Evolutionary conservation across 2,797 vertebrate genomes (phyloP).

Genomic region (Gobio occitaniae): DNA sequence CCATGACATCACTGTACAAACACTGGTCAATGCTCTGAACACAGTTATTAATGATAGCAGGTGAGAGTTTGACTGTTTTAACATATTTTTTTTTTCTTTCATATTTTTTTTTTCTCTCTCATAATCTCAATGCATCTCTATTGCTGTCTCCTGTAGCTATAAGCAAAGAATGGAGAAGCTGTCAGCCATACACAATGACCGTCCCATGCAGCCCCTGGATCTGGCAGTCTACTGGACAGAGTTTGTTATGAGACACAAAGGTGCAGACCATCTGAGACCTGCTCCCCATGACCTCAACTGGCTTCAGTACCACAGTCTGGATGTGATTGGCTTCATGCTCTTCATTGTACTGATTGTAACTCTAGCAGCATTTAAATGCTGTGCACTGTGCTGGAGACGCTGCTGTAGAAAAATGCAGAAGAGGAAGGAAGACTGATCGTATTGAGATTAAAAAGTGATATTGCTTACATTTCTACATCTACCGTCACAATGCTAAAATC

Average conservation of each 20-base stretch:
- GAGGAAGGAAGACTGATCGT: slow-evolving; percentile 71
- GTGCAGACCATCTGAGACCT: slow-evolving; percentile 85
- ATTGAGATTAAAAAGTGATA: not conserved
- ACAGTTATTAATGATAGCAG: slow-evolving; percentile 85
- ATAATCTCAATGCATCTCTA: not conserved
- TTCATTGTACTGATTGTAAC: slow-evolving; percentile 64
- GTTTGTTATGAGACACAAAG: slow-evolving; percentile 93
- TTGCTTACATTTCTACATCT: not conserved
- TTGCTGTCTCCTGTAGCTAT: slow-evolving; percentile 77
- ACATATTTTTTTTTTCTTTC: not conserved
- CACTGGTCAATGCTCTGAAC: slow-evolving; percentile 80
- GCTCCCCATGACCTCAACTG: slow-evolving; percentile 88
- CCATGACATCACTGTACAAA: slow-evolving; percentile 77
- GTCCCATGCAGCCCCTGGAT: slow-evolving; percentile 84
- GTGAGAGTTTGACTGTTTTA: slow-evolving; percentile 69
- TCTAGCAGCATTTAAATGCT: slow-evolving; percentile 78
- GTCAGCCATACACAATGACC: slow-evolving; percentile 88
- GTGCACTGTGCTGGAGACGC: slow-evolving; percentile 74
- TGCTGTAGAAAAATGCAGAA: slow-evolving; percentile 71
- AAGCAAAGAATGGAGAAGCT: slow-evolving; percentile 86
- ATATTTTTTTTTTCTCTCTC: too few species aligned
- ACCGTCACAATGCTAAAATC: not conserved
- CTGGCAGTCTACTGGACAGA: slow-evolving; percentile 95
- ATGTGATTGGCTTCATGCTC: slow-evolving; percentile 83
- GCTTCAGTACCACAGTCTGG: slow-evolving; percentile 91